Conservation (phyloP, 1,140 invertebrate species). For the Nymphalis io region DNA sequence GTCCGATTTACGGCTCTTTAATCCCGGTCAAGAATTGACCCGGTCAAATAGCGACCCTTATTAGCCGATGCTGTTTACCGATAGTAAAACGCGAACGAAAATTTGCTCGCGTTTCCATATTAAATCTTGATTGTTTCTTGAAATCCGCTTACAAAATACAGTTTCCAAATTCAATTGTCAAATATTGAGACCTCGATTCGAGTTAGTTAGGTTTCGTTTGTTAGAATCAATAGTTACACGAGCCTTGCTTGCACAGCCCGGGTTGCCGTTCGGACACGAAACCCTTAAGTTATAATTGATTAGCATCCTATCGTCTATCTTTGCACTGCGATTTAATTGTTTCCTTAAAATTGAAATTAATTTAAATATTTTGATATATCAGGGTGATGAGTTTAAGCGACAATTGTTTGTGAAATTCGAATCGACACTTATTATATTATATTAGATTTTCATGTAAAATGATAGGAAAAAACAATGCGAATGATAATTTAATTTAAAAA, state of each 20-base stretch:
- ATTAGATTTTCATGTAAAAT: neutral
- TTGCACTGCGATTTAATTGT: neutral
- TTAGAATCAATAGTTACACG: slow-evolving; percentile 34
- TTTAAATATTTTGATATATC: no score
- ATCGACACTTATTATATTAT: no score
- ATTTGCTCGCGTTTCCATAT: slow-evolving; percentile 28
- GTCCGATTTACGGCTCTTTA: slow-evolving; percentile 6
- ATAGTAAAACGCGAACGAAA: slow-evolving; percentile 34
- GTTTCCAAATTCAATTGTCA: slow-evolving; percentile 33
- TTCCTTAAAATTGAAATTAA: no score
- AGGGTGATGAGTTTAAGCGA: no score
- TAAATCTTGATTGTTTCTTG: slow-evolving; percentile 33
- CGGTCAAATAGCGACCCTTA: slow-evolving; percentile 25
- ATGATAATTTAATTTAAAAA: neutral
- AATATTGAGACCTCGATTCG: slow-evolving; percentile 31
- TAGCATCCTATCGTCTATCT: neutral
- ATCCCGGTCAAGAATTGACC: slow-evolving; percentile 23
- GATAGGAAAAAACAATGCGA: slow-evolving; percentile 6
- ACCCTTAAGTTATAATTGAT: neutral
- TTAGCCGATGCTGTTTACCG: slow-evolving; percentile 30
- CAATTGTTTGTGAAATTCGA: no score
- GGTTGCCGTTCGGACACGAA: neutral
- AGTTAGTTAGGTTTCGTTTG: slow-evolving; percentile 38
- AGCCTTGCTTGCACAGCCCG: slow-evolving; percentile 10
- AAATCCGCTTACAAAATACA: slow-evolving; percentile 32